Conservation (phyloP, 2,113 vertebrate genomes). For the Malurus melanocephalus region DNA sequence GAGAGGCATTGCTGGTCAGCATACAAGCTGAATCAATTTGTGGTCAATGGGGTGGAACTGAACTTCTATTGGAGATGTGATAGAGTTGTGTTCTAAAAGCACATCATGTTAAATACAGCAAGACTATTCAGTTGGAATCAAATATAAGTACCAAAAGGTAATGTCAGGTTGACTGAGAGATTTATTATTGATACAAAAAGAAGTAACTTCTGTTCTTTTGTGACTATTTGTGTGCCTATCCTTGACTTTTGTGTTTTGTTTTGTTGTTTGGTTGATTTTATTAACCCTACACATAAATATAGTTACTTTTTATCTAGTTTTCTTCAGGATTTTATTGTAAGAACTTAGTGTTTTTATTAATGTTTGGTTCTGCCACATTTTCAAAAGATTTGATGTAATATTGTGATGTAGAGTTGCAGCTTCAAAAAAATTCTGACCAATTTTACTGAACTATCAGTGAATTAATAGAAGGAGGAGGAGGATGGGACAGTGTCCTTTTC, state of each 20-base stretch:
- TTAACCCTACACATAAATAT: background rate
- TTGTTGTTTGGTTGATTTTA: background rate
- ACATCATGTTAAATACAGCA: background rate
- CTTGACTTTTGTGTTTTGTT: background rate
- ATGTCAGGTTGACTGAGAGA: background rate
- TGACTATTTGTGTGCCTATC: background rate
- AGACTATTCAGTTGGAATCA: background rate
- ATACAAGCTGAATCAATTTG: background rate
- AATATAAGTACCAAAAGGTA: background rate
- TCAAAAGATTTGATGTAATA: background rate
- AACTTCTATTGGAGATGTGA: background rate
- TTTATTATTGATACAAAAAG: background rate
- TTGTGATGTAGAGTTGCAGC: background rate
- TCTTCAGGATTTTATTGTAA: background rate
- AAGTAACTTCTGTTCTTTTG: background rate
- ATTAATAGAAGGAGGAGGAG: background rate
- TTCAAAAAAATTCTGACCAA: background rate
- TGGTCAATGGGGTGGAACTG: background rate
- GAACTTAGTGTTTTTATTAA: background rate
- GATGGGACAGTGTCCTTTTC: background rate
- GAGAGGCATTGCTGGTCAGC: background rate
- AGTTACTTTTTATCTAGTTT: background rate
- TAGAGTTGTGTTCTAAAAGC: background rate
- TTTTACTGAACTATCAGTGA: constrained; percentile 25
- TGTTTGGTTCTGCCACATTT: background rate